phyloP scores from a whole-genome alignment of 2,113 vertebrate species.

The Planiliza haematocheilus region DNA sequence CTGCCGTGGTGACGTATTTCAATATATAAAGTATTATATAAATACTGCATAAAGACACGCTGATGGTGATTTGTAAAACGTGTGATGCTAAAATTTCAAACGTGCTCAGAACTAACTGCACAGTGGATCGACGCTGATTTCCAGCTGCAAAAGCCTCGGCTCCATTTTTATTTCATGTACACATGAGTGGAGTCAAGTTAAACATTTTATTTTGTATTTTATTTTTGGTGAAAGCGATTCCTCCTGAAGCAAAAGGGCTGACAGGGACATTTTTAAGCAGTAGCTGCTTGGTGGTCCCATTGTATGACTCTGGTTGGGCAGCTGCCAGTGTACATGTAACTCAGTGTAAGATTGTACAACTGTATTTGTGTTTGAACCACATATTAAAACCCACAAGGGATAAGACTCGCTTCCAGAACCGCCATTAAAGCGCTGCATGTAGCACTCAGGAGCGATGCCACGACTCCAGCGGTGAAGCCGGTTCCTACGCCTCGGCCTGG shows the following conservation, averaged over 20 bases:
- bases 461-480: slow-evolving; percentile 9
- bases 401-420: slow-evolving; percentile 33
- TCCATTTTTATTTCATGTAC: no score
- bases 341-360: slow-evolving; percentile 45
- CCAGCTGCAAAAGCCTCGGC: no score
- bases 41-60: no score
- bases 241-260: not conserved
- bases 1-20: no score
- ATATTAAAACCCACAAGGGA: slow-evolving; percentile 59
- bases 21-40: no score
- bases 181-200: no score
- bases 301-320: slow-evolving; percentile 42
- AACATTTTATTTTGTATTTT: no score
- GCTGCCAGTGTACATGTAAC: slow-evolving; percentile 42
- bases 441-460: slow-evolving; percentile 12
- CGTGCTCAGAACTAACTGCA: no score
- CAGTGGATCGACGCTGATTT: no score
- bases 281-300: slow-evolving; percentile 35
- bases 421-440: slow-evolving; percentile 11
- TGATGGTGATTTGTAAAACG: no score
- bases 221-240: no score
- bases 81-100: no score
- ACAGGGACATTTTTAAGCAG: not conserved
- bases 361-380: slow-evolving; percentile 49
- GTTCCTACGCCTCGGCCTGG: not conserved